A percentile compares a stretch with the other conserved stretches of the same genome.
Conservation (phyloP, 37 sponge, comb jelly and placozoan genomes). For the Amphimedon queenslandica region DNA sequence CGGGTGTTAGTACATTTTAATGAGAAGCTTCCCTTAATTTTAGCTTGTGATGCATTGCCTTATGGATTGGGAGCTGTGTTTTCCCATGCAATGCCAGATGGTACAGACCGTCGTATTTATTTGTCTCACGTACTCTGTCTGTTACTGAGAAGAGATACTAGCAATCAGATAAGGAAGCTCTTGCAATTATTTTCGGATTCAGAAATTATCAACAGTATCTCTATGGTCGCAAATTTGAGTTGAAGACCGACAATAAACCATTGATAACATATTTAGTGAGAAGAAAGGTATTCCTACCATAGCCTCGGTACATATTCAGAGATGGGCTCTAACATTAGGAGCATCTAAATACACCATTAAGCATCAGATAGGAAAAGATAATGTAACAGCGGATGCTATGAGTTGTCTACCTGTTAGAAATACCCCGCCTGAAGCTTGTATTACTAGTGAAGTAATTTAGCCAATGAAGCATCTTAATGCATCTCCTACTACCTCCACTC, state of each 20-base stretch:
- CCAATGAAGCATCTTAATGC: too few species aligned
- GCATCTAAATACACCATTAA: constrained; percentile 26
- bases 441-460: too few species aligned
- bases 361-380: constrained; percentile 22
- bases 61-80: too few species aligned
- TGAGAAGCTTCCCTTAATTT: too few species aligned
- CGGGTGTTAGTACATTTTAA: constrained; percentile 10
- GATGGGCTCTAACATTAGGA: too few species aligned
- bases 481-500: too few species aligned
- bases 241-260: too few species aligned
- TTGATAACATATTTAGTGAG: constrained; percentile 30
- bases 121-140: constrained; percentile 38
- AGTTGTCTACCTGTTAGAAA: too few species aligned
- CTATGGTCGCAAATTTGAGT: constrained; percentile 25
- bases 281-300: constrained; percentile 28
- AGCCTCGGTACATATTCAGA: constrained; percentile 25
- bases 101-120: constrained; percentile 28
- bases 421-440: too few species aligned
- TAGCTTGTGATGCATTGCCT: constrained; percentile 41
- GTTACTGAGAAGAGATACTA: constrained; percentile 26
- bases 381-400: too few species aligned
- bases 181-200: constrained; percentile 44
- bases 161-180: constrained; percentile 41
- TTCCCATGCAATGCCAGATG: constrained; percentile 27
- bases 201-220: constrained; percentile 49